These are phyloP conservation scores for Rhinichthys osculus DNA, from an alignment of 2,797 vertebrate species.

Conservation along the genomic window DNA sequence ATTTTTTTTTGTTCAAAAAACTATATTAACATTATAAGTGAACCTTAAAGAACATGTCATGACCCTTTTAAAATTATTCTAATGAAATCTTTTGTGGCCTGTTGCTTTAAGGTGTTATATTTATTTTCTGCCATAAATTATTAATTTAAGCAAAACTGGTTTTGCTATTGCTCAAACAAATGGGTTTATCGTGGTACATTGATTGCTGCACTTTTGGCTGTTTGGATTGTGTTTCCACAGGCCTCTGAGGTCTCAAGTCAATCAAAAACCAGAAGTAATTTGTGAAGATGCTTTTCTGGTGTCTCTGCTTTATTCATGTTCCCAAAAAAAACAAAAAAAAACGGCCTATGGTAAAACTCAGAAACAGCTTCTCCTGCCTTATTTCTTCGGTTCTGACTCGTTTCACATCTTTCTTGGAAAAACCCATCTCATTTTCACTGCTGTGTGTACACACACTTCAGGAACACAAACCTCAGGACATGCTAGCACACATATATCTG, in stretches of 20 bases:
- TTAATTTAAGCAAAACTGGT: background rate
- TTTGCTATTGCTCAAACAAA: background rate
- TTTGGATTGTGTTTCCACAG: background rate
- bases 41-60: background rate
- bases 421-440: background rate
- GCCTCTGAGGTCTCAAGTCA: background rate
- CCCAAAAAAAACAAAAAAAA: background rate
- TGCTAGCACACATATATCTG: background rate
- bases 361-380: background rate
- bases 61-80: background rate
- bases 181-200: background rate
- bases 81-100: background rate
- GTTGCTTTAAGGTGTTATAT: background rate
- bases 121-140: background rate
- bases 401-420: constrained; percentile 19
- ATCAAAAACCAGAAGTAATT: constrained; percentile 16
- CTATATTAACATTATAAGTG: no score
- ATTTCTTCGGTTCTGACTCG: constrained; percentile 4
- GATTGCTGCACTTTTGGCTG: background rate
- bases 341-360: background rate
- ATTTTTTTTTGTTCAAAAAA: no score
- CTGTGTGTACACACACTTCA: background rate
- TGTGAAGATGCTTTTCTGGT: constrained; percentile 1
- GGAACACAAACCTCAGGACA: background rate
- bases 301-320: background rate